phyloP scores from a whole-genome alignment of 2,113 vertebrate species.

The Lathamus discolor region DNA sequence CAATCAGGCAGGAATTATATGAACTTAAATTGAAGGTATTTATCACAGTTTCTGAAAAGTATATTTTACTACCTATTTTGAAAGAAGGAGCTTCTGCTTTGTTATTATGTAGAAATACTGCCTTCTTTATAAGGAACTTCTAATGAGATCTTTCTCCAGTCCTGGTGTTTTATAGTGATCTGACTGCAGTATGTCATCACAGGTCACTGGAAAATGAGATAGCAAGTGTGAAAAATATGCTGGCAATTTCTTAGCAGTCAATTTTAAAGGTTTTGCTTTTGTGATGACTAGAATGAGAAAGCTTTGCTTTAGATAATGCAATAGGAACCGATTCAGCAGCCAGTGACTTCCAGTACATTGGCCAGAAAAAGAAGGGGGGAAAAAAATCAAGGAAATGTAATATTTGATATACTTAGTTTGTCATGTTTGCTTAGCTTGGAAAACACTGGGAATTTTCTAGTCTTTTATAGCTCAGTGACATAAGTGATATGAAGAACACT shows the following conservation, averaged over 20 bases:
- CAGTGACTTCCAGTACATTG: neutral
- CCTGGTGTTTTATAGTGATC: neutral
- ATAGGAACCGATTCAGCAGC: neutral
- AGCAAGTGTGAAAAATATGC: neutral
- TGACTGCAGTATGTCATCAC: neutral
- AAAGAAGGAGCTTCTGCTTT: neutral
- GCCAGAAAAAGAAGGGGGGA: neutral
- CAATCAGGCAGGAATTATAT: slow-evolving; percentile 9
- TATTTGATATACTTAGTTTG: neutral
- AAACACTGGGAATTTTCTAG: neutral
- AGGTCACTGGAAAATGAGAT: neutral
- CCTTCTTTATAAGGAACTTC: neutral
- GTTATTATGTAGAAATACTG: neutral
- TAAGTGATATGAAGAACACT: neutral
- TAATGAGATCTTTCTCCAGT: neutral
- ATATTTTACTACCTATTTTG: neutral
- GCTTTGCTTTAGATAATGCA: neutral
- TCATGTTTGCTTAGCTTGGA: neutral
- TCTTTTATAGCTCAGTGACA: neutral
- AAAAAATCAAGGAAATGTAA: neutral
- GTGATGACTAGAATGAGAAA: neutral
- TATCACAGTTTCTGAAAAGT: slow-evolving; percentile 4
- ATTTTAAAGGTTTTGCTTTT: neutral
- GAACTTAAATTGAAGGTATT: slow-evolving; percentile 33
- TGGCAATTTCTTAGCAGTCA: neutral